A percentile compares a stretch with the other conserved stretches of the same genome.
phyloP scores from a whole-genome alignment of 1,140 invertebrate genomes.

The Drosophila funebris region DNA sequence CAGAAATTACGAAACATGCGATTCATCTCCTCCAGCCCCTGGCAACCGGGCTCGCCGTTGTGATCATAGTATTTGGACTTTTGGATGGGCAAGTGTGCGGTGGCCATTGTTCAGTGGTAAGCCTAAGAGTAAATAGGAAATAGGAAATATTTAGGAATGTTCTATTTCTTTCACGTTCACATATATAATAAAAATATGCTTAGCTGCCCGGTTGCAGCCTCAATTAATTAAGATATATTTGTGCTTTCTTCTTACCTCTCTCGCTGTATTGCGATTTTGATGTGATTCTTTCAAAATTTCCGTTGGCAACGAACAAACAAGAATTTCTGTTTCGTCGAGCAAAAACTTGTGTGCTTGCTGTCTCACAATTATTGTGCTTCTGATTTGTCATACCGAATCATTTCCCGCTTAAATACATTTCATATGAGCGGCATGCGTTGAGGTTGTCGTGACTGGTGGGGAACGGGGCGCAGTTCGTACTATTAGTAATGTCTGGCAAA shows the following conservation, averaged over 20 bases:
- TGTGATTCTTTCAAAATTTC: conserved; percentile 1
- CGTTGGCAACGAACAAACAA: conserved; percentile 25
- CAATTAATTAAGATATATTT: conserved; percentile 1
- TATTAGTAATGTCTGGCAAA: conserved; percentile 52
- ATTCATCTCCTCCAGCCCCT: conserved; percentile 74
- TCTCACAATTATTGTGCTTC: conserved; percentile 72
- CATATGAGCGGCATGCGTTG: not conserved
- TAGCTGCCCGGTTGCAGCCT: not conserved
- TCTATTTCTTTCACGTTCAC: not conserved
- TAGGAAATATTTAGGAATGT: conserved; percentile 1
- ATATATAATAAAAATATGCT: conserved; percentile 11
- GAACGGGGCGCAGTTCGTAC: conserved; percentile 27
- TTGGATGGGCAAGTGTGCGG: conserved; percentile 63
- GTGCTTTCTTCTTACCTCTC: conserved; percentile 13
- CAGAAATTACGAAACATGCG: conserved; percentile 79
- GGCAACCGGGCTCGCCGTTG: conserved; percentile 76
- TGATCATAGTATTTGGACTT: conserved; percentile 67
- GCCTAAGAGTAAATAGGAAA: not conserved
- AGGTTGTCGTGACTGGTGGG: not conserved
- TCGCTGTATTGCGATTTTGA: conserved; percentile 1
- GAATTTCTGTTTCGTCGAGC: conserved; percentile 4
- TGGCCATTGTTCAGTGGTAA: conserved; percentile 27
- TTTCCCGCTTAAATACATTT: conserved; percentile 73
- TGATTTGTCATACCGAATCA: conserved; percentile 73
- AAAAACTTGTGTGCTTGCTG: conserved; percentile 30